Evolutionary conservation across 2,113 vertebrate species (phyloP), one percentile per base, ranked within the genome.

Genomic region (Hirundichthys speculiger): DNA sequence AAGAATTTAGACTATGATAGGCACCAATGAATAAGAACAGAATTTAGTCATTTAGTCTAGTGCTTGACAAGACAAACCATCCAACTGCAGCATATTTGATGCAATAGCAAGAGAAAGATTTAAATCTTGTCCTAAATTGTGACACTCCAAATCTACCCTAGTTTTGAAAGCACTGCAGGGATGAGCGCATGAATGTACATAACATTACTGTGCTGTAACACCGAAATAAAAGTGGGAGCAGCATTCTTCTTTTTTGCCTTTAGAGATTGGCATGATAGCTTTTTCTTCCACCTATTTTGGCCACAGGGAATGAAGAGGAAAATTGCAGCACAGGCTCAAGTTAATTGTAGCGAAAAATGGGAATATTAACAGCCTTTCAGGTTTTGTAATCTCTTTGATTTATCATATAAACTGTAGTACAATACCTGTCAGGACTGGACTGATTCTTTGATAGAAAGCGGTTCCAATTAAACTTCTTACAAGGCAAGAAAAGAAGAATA

Each of bases 401-500:
- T 18, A 34, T 34, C 30, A 10, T 34, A 34, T 34, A 59, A 69
- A 64, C 16, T 40, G 25, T 24, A 21, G 50, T 55, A 40, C 2
- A 13, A 1, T 3, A 50, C 24, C 14, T 21, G 27, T 43, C 18
- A 43, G n/a, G 20, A 22, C 16, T 39, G 39, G 34, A 45, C 8
- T 60, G 11, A 41, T 52, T 34, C 13, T 57, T 52, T n/a, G 15
- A 42, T 12, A 19, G 22, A 21, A 67, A 61, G 39, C 45, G 34
- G 13, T 27, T 18, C 50, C 38, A 51, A 56, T 75, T 62, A 45
- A 62, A 41, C 45, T 46, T 69, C 30, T 57, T 22, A 19, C 34
- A 13, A 27, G 13, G 21, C 18, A 38, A 59, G 10, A n/a, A 34
- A 60, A 62, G 8, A 39, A 15, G 27, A 73, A 21, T 14, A 24